Evolutionary conservation across 2,797 vertebrate species (phyloP).

Genomic region (Meda fulgida): DNA sequence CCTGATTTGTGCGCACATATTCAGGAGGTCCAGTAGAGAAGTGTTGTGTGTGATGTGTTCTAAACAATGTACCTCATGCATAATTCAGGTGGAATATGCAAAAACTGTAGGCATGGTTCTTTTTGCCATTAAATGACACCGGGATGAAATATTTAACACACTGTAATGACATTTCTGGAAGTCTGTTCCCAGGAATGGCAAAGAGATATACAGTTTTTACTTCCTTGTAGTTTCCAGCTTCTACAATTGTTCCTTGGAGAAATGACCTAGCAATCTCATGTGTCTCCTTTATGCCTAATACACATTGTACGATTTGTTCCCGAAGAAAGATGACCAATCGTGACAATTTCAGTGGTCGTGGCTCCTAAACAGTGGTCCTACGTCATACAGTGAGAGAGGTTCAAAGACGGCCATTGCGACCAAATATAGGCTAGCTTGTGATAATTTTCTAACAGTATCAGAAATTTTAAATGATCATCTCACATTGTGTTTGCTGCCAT

Average conservation of each 20-base stretch:
- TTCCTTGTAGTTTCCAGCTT: neutral
- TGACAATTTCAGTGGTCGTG: neutral
- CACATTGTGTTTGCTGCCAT: too few relatives aligned
- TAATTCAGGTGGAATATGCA: conserved; percentile 39
- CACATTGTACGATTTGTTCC: neutral
- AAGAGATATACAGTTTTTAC: neutral
- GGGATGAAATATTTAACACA: conserved; percentile 50
- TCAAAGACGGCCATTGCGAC: too few relatives aligned
- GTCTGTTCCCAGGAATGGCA: neutral
- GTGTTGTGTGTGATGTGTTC: conserved; percentile 14
- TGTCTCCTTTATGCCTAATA: neutral
- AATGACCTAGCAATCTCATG: too few relatives aligned
- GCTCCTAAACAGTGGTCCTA: neutral
- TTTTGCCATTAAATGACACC: conserved; percentile 19
- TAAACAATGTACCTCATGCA: conserved; percentile 25
- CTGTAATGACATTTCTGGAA: conserved; percentile 11
- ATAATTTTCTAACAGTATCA: too few relatives aligned
- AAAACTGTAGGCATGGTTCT: conserved; percentile 14
- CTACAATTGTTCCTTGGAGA: neutral
- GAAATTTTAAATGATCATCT: too few relatives aligned
- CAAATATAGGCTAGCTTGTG: too few relatives aligned
- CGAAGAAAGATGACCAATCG: neutral
- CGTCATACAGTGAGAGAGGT: too few relatives aligned
- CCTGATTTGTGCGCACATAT: conserved; percentile 8
- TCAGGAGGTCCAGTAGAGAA: conserved; percentile 10